Evolutionary conservation across 2,113 vertebrate species (phyloP), one percentile per base, ranked within the genome.

Genomic region (Seriola quinqueradiata): DNA sequence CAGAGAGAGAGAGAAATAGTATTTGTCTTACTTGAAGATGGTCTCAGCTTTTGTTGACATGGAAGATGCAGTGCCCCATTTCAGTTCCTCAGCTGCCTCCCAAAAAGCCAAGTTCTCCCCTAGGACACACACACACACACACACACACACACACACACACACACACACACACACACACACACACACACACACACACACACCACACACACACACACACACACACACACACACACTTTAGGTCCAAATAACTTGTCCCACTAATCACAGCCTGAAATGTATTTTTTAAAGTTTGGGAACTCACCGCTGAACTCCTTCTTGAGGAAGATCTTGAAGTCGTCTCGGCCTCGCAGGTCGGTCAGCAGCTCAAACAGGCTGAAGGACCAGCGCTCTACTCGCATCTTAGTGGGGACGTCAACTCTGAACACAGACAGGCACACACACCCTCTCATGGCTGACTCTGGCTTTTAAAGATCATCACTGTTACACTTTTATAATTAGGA

Each of bases 261-360:
- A 28, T 28, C 28, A 28, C 28, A 28, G 28, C 28, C 28, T 4
- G 4, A 79, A 42, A 32, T 14, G 3, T 11, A 25, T 54, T n/a
- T 4, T 2, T 9, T 8, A 5, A 36, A 8, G 32, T 65, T 17
- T 14, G 19, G 23, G 3, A 7, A 76, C 91, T 0, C 92, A 99
- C 98, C 98, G 0, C 98, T 99, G 95, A 99, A 99, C 86, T 99
- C 98, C 83, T 99, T 99, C 95, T 96, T 99, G n/a, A 99, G 96
- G 94, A 99, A 99, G 67, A 96, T 11, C 94, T 98, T 98, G 92
- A 99, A 99, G 92, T 96, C 98, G 77, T 97, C 95, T 2, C 97
- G 92, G 1, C 98, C 98, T 13, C 98, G 96, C 3, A 97, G 96
- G 82, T 99, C 98, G 0, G 83, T 96, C 23, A 99, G 97, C 73